phyloP scores from a whole-genome alignment of 2,113 vertebrate genomes.

The Hyla sarda region DNA sequence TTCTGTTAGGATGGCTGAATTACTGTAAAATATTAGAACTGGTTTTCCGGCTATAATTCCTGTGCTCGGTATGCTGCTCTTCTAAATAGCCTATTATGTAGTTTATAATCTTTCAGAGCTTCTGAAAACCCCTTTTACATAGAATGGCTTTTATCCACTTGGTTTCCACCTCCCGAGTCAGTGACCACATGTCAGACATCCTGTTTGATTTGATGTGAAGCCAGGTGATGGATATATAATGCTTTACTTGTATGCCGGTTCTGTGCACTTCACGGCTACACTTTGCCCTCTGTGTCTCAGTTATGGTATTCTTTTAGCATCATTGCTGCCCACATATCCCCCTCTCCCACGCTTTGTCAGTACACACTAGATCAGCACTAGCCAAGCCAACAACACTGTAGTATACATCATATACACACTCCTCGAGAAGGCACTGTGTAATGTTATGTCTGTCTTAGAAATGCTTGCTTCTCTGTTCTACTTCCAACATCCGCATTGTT shows the following conservation, averaged over 20 bases:
- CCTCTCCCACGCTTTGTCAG: no score
- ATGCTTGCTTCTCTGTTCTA: no score
- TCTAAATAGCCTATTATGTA: slow-evolving; percentile 23
- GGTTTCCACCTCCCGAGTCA: slow-evolving; percentile 19
- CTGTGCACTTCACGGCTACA: neutral
- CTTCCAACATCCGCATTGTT: no score
- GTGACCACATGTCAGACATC: fast-evolving
- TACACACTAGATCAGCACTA: neutral
- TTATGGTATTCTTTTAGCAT: neutral
- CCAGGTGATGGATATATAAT: slow-evolving; percentile 62
- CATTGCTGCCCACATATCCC: neutral
- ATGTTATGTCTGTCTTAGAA: no score
- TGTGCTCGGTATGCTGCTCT: neutral
- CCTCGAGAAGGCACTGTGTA: no score
- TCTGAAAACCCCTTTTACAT: slow-evolving; percentile 3
- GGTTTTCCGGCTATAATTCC: slow-evolving; percentile 15
- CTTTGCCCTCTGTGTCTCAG: neutral
- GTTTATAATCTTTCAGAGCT: neutral
- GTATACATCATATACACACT: no score
- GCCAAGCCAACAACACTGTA: neutral
- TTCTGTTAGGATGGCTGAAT: neutral
- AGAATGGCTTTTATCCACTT: neutral
- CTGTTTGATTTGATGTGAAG: slow-evolving; percentile 65
- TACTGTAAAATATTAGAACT: neutral
- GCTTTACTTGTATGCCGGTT: slow-evolving; percentile 56